Conservation (phyloP, 2,797 vertebrate genomes). For the Sebastes nivosus region DNA sequence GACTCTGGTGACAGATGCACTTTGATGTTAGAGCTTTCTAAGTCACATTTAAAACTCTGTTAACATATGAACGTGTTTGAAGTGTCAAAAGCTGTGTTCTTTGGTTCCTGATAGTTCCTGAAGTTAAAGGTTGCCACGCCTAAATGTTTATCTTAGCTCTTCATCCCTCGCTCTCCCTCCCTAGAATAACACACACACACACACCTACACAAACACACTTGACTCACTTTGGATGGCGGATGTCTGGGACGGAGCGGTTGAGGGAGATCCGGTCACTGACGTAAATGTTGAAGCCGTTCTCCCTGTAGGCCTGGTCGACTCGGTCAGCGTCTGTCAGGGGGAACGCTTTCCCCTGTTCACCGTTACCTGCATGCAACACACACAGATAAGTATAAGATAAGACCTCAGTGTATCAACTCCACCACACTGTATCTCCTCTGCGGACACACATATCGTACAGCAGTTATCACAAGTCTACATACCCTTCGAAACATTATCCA, state of each 20-base stretch:
- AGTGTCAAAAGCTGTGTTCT: too few species aligned
- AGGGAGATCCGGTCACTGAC: slow-evolving; percentile 95
- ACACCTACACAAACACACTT: not conserved
- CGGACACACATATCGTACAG: too few species aligned
- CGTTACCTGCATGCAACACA: slow-evolving; percentile 82
- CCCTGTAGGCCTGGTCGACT: slow-evolving; percentile 94
- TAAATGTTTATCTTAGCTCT: not conserved
- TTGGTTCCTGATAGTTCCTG: not conserved
- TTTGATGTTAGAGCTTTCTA: not conserved
- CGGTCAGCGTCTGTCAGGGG: slow-evolving; percentile 89
- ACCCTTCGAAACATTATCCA: not conserved
- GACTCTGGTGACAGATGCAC: not conserved
- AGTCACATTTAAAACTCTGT: not conserved
- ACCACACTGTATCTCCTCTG: not conserved
- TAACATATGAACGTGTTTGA: not conserved
- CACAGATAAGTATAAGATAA: not conserved
- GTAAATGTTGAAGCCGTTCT: slow-evolving; percentile 98
- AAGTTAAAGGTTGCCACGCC: not conserved
- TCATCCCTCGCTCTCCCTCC: too few species aligned
- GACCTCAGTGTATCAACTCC: not conserved
- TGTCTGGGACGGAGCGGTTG: slow-evolving; percentile 94
- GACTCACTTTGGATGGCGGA: slow-evolving; percentile 94
- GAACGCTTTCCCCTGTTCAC: slow-evolving; percentile 92
- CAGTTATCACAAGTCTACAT: not conserved
- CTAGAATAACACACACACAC: not conserved